A percentile compares a stretch with the other conserved stretches of the same genome.
These are phyloP conservation scores for Strongylocentrotus purpuratus DNA, from an alignment of 35 echinoderm and acorn worm genomes.

Conservation along the genomic window DNA sequence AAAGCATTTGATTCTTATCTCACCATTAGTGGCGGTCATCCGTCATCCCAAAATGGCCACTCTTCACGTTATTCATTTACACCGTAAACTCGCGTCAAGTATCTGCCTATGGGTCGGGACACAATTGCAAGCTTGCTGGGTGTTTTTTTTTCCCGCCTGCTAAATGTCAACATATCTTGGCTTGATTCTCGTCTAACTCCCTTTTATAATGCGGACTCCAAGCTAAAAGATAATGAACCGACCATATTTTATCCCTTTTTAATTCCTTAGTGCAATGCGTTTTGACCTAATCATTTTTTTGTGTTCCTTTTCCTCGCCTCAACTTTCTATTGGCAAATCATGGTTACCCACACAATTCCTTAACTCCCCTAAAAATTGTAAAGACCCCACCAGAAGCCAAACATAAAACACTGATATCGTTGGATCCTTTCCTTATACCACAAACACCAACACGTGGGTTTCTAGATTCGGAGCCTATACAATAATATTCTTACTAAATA, in stretches of 20 bases:
- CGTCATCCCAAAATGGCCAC: not conserved
- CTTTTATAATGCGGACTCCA: not conserved
- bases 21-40: slow-evolving; percentile 24
- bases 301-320: no score
- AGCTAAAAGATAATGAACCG: not conserved
- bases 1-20: slow-evolving; percentile 35
- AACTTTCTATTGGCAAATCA: no score
- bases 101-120: not conserved
- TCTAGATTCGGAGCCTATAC: no score
- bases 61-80: slow-evolving; percentile 36
- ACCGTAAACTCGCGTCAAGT: not conserved
- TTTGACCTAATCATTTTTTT: not conserved
- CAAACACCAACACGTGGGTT: no score
- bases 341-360: no score
- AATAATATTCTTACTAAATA: no score
- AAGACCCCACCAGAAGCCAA: no score
- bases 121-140: not conserved
- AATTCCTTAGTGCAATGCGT: not conserved
- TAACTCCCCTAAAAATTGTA: no score
- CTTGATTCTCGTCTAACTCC: not conserved
- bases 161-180: not conserved
- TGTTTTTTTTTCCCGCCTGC: not conserved
- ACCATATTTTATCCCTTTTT: not conserved
- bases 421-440: no score
- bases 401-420: no score